Evolutionary conservation across 2,113 vertebrate genomes (phyloP).

Genomic region (Gnathonemus echidnorhynchus): DNA sequence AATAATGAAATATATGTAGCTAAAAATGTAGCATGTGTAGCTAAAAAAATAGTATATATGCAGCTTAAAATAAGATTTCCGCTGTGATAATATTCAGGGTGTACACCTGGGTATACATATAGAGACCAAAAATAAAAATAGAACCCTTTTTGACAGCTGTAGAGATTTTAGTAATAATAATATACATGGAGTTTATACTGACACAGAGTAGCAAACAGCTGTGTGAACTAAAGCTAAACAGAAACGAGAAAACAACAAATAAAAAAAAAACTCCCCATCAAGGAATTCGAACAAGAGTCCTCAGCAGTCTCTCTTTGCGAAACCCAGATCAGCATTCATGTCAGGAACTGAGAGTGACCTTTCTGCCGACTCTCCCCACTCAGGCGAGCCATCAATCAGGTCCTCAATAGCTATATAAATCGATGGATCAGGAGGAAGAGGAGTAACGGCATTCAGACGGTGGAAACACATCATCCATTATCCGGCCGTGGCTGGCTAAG

Average conservation of each 20-base stretch:
- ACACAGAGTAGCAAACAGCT: not conserved
- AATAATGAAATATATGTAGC: not conserved
- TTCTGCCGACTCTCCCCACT: not conserved
- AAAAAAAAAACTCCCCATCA: not conserved
- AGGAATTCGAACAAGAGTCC: not conserved
- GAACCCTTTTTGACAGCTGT: not conserved
- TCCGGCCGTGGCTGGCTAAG: not conserved
- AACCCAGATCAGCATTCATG: not conserved
- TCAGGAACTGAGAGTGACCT: not conserved
- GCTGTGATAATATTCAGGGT: not conserved
- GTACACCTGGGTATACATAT: not conserved
- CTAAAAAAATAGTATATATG: not conserved
- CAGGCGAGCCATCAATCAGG: not conserved
- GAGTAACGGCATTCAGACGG: conserved; percentile 1
- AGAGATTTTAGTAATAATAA: not conserved
- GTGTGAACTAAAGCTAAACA: not conserved
- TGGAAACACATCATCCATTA: conserved; percentile 4
- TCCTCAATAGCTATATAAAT: conserved; percentile 15
- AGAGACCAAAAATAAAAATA: not conserved
- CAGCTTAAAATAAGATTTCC: not conserved
- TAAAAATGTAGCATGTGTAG: not conserved
- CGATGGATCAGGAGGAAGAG: not conserved
- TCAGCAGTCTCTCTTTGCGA: not conserved
- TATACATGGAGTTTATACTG: not conserved
- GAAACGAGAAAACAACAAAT: not conserved